Evolutionary conservation across 1,140 invertebrate genomes (phyloP).

Genomic region (Ptiloglossa arizonensis): DNA sequence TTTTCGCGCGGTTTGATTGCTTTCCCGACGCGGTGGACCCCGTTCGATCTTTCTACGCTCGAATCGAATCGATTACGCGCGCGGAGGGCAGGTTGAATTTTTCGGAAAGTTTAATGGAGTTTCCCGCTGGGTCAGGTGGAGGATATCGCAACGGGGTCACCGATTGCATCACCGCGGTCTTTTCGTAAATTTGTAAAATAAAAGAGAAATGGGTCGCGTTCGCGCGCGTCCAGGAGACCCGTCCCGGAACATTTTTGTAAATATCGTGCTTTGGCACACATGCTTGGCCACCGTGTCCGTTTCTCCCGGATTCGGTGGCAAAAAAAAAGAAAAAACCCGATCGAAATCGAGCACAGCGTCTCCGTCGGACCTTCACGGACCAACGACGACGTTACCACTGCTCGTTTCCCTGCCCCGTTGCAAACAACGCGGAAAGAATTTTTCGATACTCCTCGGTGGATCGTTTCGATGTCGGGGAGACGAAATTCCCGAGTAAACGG

Average conservation of each 20-base stretch:
- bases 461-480: too few relatives aligned
- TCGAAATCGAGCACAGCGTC: too few relatives aligned
- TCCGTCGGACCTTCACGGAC: too few relatives aligned
- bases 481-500: too few relatives aligned
- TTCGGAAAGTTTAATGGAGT: slow-evolving; percentile 15
- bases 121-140: not conserved
- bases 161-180: not conserved
- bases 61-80: not conserved
- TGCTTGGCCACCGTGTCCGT: not conserved
- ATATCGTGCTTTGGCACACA: too few relatives aligned
- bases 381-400: too few relatives aligned
- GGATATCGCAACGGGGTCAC: not conserved
- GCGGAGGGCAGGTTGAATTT: not conserved
- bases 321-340: not conserved
- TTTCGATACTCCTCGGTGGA: too few relatives aligned
- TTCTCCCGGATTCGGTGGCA: not conserved
- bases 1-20: slow-evolving; percentile 11
- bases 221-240: too few relatives aligned
- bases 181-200: not conserved
- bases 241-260: not conserved
- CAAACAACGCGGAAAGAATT: too few relatives aligned
- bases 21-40: not conserved
- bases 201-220: not conserved
- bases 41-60: too few relatives aligned
- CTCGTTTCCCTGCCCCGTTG: too few relatives aligned